A percentile compares a stretch with the other conserved stretches of the same genome.
These are phyloP conservation scores for Mastomys coucha DNA, from an alignment of 2,113 vertebrate species.

Conservation along the genomic window DNA sequence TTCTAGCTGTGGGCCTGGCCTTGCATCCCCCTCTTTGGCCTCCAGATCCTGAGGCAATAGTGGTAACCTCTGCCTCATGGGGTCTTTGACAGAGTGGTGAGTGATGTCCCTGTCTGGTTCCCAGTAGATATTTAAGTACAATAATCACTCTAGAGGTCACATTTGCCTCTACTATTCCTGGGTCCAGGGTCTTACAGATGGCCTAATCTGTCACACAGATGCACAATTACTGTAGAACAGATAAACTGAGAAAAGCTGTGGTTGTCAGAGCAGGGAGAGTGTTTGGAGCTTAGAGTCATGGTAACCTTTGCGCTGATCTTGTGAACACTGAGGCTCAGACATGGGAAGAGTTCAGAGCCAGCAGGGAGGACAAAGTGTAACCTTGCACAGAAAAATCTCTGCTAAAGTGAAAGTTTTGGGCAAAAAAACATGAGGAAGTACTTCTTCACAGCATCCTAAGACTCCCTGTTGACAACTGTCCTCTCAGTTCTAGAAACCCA, in stretches of 20 bases:
- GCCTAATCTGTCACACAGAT: not conserved
- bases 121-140: not conserved
- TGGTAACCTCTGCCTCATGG: not conserved
- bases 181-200: not conserved
- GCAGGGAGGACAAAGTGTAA: not conserved
- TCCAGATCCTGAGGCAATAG: not conserved
- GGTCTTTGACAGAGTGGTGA: not conserved
- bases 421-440: not conserved
- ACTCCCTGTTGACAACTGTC: not conserved
- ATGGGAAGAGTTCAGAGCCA: not conserved
- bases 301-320: not conserved
- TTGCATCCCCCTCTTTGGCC: not conserved
- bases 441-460: not conserved
- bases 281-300: rapidly evolving
- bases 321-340: not conserved
- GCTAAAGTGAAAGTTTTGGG: not conserved
- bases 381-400: not conserved
- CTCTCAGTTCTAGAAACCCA: not conserved
- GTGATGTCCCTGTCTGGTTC: no score
- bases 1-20: not conserved
- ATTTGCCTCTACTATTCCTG: not conserved
- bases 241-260: not conserved
- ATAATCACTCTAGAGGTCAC: not conserved
- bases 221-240: not conserved
- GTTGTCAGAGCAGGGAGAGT: not conserved